A percentile compares a stretch with the other conserved stretches of the same genome.
These are phyloP conservation scores for Phainopepla nitens DNA, from an alignment of 2,113 vertebrate species.

Conservation along the genomic window DNA sequence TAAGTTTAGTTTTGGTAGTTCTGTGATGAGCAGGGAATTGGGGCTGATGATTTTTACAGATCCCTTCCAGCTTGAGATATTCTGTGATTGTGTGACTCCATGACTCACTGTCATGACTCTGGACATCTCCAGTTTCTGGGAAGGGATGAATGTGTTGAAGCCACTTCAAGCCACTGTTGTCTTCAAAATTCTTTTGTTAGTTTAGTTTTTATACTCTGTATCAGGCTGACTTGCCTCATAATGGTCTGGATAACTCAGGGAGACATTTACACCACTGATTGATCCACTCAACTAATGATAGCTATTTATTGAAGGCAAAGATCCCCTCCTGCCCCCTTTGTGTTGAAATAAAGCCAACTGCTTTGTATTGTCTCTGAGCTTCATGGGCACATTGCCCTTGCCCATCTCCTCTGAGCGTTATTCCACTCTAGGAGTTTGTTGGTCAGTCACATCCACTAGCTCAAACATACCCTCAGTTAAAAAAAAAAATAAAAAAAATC, in stretches of 20 bases:
- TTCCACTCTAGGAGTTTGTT: not conserved
- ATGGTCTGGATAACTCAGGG: not conserved
- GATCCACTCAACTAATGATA: not conserved
- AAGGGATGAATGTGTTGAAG: not conserved
- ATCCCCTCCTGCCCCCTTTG: not conserved
- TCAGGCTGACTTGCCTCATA: not conserved
- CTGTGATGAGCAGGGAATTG: not conserved
- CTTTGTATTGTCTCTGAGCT: not conserved
- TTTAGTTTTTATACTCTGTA: not conserved
- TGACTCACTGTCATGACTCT: not conserved
- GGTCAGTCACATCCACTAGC: not conserved
- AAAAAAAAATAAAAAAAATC: not conserved
- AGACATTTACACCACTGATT: not conserved
- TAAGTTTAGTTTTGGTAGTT: not conserved
- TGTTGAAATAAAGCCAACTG: not conserved
- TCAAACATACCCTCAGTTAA: not conserved
- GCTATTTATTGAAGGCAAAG: not conserved
- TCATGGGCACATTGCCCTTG: not conserved
- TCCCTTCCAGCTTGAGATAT: not conserved
- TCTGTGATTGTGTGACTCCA: not conserved
- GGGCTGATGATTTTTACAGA: accelerated
- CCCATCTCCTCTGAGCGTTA: not conserved
- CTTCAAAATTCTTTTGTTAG: not conserved
- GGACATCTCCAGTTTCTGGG: not conserved
- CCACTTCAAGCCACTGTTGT: not conserved